A percentile compares a stretch with the other conserved stretches of the same genome.
These are phyloP conservation scores for Numida meleagris DNA, from an alignment of 2,113 vertebrate species.

Conservation along the genomic window DNA sequence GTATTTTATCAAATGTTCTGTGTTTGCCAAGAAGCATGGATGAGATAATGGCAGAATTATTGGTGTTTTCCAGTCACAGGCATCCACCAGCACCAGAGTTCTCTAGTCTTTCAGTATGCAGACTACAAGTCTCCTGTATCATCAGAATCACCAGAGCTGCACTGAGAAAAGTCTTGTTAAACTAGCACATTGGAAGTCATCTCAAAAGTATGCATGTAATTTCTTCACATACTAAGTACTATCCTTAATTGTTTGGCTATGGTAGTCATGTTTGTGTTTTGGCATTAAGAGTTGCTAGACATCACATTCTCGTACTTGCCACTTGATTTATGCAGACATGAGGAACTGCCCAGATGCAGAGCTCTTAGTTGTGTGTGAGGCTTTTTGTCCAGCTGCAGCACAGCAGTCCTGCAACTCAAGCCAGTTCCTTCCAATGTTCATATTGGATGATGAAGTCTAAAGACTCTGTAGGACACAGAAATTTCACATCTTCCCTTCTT, in stretches of 20 bases:
- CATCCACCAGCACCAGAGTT: neutral
- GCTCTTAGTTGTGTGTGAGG: neutral
- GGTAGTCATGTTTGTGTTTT: neutral
- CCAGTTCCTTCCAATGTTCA: neutral
- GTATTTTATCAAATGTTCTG: neutral
- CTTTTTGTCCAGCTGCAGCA: slow-evolving; percentile 46
- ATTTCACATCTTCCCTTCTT: neutral
- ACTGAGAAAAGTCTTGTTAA: neutral
- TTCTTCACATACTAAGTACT: neutral
- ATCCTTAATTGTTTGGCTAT: neutral
- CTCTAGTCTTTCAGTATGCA: neutral
- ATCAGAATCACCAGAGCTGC: neutral
- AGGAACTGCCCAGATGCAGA: neutral
- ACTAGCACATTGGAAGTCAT: neutral
- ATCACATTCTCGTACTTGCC: neutral
- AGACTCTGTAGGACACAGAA: neutral
- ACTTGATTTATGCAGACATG: neutral
- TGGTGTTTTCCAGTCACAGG: neutral
- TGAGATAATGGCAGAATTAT: neutral
- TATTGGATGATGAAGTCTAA: neutral
- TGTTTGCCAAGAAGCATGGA: neutral
- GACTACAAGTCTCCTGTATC: neutral
- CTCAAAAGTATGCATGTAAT: neutral
- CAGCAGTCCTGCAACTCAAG: neutral
- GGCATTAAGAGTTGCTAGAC: neutral